Base-by-base conservation (phyloP, 2,888 invertebrate genomes). In the Coelopa pilipes region DNA sequence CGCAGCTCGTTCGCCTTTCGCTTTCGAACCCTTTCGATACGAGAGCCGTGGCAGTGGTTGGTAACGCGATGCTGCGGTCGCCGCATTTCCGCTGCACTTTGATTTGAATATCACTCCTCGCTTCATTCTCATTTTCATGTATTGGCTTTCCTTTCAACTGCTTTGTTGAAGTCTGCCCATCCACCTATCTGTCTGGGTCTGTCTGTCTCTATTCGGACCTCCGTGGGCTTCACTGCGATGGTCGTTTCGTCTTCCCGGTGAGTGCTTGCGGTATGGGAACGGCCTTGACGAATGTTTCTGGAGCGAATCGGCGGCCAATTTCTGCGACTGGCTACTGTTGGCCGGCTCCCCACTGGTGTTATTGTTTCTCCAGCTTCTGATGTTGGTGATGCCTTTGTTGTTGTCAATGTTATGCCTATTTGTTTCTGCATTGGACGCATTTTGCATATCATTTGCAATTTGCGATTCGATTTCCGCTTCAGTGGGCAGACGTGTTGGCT, bases 71-170 rank as follows among this genome's bases (percentile, higher is more conserved):
- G 45, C 21, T 15, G 45, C 17, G 12, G 17, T 49, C 45, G 24
- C 24, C 60, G 59, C 73, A 73, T 46, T 68, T 73, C 73, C 73
- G 73, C 45, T 68, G 60, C 34, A 68, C 34, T 72, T 60, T 47
- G 19, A 72, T 72, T 72, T 67, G 4, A 34, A 72, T 72, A 65
- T 65, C 53, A 46, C 45, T 70, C 49, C 50, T 49, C 1, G 15
- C 15, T 45, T 68, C 34, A 13, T 68, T 68, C 49, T 66, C 46
- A 15, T 15, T 65, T 65, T 34, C 34, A 15, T 24, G 2, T 34
- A 7, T 34, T 34, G 2, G 34, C 34, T 34, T 34, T 34, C 34
- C 34, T 34, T 34, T 7, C 34, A 34, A 34, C 4, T 34, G 34
- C 34, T 34, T 34, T 7, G 34, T 34, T 34, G 34, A 34, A 34